Percentiles rank a stretch among this genome's conserved stretches.
Evolutionary conservation across 2,888 invertebrate genomes (phyloP).

Genomic region (Eustalomyia histrio): DNA sequence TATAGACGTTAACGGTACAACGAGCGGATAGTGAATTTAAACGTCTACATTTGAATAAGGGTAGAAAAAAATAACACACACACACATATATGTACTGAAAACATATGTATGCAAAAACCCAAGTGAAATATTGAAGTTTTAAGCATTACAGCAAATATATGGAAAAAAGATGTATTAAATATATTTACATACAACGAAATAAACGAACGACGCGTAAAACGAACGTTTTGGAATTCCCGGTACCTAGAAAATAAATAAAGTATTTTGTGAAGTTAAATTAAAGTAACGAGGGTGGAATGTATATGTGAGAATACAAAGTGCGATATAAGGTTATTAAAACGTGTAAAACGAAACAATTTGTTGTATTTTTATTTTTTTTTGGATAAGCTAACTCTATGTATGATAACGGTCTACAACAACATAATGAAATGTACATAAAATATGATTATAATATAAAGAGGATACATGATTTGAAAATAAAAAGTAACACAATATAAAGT

Average conservation of each 20-base stretch:
- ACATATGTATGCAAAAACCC: conserved; percentile 3
- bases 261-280: conserved; percentile 17
- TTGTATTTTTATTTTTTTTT: not conserved
- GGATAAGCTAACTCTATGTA: not conserved
- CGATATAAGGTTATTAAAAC: conserved; percentile 33
- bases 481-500: conserved; percentile 33
- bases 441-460: conserved; percentile 34
- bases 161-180: conserved; percentile 14
- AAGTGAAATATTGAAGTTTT: conserved; percentile 38
- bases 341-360: conserved; percentile 47
- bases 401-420: conserved; percentile 47
- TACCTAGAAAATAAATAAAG: conserved; percentile 48
- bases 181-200: conserved; percentile 51
- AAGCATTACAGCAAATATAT: conserved; percentile 26
- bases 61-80: conserved; percentile 14
- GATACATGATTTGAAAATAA: not conserved
- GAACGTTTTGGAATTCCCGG: conserved; percentile 61
- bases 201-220: conserved; percentile 47
- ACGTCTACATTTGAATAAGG: conserved; percentile 27
- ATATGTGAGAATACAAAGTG: not conserved
- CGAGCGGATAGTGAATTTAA: conserved; percentile 64
- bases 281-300: conserved; percentile 42
- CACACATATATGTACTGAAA: conserved; percentile 3
- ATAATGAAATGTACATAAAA: conserved; percentile 55
- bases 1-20: conserved; percentile 74